Conservation (phyloP, 2,888 invertebrate genomes). For the Mesorhabditis belari region DNA sequence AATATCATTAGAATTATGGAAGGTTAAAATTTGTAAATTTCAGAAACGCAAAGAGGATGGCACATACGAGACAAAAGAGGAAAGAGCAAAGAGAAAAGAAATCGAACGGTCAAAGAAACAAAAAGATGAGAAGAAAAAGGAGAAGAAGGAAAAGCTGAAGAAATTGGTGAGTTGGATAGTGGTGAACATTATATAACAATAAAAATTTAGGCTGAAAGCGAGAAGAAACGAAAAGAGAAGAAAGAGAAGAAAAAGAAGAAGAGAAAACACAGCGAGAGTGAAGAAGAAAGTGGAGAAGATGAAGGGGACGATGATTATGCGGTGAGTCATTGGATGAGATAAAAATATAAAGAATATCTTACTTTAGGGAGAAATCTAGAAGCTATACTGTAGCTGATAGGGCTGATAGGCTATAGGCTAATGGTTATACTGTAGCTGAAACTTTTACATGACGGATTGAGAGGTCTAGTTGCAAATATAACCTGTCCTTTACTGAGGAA, state of each 20-base stretch:
- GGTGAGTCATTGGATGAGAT: too few relatives aligned
- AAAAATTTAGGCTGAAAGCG: constrained; percentile 3
- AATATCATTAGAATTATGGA: background rate
- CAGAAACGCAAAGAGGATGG: constrained; percentile 8
- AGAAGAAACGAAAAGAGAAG: background rate
- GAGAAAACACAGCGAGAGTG: background rate
- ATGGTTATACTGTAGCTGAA: too few relatives aligned
- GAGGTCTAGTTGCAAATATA: too few relatives aligned
- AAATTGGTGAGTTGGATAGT: constrained; percentile 1
- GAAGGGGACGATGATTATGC: constrained; percentile 2
- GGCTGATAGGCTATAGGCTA: too few relatives aligned
- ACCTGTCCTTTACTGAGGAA: too few relatives aligned
- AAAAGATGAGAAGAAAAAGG: background rate
- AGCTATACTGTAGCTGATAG: too few relatives aligned
- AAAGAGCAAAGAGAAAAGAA: constrained; percentile 6
- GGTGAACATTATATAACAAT: constrained; percentile 6
- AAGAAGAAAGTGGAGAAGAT: constrained; percentile 2
- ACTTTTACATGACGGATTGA: too few relatives aligned
- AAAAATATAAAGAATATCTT: too few relatives aligned
- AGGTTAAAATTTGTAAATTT: background rate
- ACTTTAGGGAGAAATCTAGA: too few relatives aligned
- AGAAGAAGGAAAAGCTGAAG: background rate
- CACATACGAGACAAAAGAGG: constrained; percentile 10
- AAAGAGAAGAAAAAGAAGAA: constrained; percentile 9
- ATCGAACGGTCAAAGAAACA: background rate